Base-by-base conservation (phyloP, 1,140 invertebrate genomes). In the Steinernema feltiae region DNA sequence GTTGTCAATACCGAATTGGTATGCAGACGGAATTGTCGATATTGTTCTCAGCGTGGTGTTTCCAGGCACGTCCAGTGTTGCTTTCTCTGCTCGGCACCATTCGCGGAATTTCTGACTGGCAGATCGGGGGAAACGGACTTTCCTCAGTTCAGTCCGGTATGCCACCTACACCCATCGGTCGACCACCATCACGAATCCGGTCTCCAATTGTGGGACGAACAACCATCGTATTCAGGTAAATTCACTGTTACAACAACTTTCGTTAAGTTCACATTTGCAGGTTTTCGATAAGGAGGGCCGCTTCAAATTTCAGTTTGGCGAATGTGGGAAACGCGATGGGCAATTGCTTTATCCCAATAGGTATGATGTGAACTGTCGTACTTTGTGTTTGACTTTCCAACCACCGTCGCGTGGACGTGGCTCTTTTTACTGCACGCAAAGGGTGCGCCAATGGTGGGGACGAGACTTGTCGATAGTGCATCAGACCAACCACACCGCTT, bases 221-320 rank as follows among this genome's bases (percentile, higher is more conserved):
- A 99, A 99, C 87, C 97, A 99, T 87, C 91, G 97, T 35, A 98
- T 99, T 76, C 89, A 90, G 78, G 82, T 86, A n/a, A n/a, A 12
- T 73, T 15, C n/a, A 3, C 12, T 73, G 48, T 29, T 7, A 2
- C 35, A 41, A 3, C 53, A 7, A 12, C 2, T 63, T 27, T 63
- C 24, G 2, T 63, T 17, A 63, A 15, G 12, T 15, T 27, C 24
- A 21, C 3, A 17, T 27, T 32, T 80, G 30, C 94, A 96, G 82
- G 97, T 99, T 81, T 99, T 99, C 87, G 96, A 99, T 88, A 96
- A 97, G 85, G 95, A 98, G 86, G 97, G 97, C 3, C 91, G 95
- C 48, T 99, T 99, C 88, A 98, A 99, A 89, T 99, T 98, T 87
- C 96, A 99, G 87, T 99, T 99, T 87, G 97, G 97, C n/a, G 97